A percentile compares a stretch with the other conserved stretches of the same genome.
phyloP scores from a whole-genome alignment of 2,888 invertebrate species.

The Synanthedon formicaeformis region DNA sequence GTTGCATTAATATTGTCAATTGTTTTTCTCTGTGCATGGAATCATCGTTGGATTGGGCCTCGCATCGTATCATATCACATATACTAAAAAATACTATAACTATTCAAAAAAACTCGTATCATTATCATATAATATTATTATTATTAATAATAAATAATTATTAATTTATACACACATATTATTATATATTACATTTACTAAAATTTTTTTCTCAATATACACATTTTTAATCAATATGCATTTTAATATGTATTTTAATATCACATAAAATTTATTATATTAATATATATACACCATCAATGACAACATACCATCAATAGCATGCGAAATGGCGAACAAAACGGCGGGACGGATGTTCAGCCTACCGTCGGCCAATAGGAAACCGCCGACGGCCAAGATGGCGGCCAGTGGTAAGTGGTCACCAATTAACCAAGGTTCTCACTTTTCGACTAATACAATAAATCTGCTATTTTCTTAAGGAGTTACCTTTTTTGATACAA shows the following conservation, averaged over 20 bases:
- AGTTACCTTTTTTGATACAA: too few relatives aligned
- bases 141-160: not conserved
- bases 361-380: constrained; percentile 41
- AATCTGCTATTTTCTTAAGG: too few relatives aligned
- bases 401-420: constrained; percentile 41
- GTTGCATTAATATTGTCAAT: too few relatives aligned
- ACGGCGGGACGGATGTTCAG: constrained; percentile 46
- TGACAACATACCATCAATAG: constrained; percentile 16
- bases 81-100: constrained; percentile 1
- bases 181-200: not conserved
- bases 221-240: constrained; percentile 1
- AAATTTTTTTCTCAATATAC: not conserved
- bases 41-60: not conserved
- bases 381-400: constrained; percentile 49
- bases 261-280: not conserved
- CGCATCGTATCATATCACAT: not conserved
- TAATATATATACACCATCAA: not conserved
- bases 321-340: constrained; percentile 47
- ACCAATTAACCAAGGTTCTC: not conserved
- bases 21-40: not conserved
- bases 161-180: not conserved
- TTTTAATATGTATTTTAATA: not conserved
- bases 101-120: not conserved
- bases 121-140: not conserved
- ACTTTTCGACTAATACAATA: not conserved